Evolutionary conservation across 2,113 vertebrate genomes (phyloP).

Genomic region (Macquaria ambigua): DNA sequence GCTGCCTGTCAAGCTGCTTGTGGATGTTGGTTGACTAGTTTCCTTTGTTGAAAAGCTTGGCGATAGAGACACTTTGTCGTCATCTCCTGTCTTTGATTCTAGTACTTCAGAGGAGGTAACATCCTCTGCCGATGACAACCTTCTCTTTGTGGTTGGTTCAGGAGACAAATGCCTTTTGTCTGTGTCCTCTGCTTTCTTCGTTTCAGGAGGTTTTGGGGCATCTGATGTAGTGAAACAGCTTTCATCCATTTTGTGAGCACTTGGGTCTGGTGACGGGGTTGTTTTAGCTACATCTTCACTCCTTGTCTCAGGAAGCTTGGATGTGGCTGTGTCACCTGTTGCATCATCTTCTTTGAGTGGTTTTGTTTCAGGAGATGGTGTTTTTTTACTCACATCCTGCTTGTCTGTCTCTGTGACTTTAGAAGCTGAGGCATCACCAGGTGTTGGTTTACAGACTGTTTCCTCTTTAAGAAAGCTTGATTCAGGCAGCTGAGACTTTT

Average conservation of each 20-base stretch:
- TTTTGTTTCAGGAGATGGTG: constrained; percentile 45
- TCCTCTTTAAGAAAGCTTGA: constrained; percentile 41
- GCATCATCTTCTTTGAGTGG: constrained; percentile 28
- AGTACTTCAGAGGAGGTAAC: constrained; percentile 26
- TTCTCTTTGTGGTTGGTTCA: constrained; percentile 47
- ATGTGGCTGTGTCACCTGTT: background rate
- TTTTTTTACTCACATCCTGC: constrained; percentile 31
- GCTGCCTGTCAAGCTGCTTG: constrained; percentile 44
- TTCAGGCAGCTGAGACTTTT: constrained; percentile 53
- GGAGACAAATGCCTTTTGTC: constrained; percentile 34
- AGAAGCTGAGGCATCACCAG: constrained; percentile 39
- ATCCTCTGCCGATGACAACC: constrained; percentile 29
- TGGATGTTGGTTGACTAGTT: constrained; percentile 14
- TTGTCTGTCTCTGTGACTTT: constrained; percentile 28
- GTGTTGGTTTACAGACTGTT: constrained; percentile 29
- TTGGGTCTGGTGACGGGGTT: constrained; percentile 6
- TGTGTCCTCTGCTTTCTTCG: constrained; percentile 35
- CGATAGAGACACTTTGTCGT: constrained; percentile 30
- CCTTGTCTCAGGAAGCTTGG: constrained; percentile 43
- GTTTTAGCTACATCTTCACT: constrained; percentile 42
- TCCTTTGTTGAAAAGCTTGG: constrained; percentile 36
- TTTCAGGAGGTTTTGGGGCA: constrained; percentile 28
- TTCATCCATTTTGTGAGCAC: constrained; percentile 20
- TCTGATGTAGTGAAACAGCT: constrained; percentile 11
- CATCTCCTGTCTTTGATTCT: constrained; percentile 34